These are phyloP conservation scores for Scaptomyza graminum DNA, from an alignment of 1,140 invertebrate genomes.

Conservation along the genomic window DNA sequence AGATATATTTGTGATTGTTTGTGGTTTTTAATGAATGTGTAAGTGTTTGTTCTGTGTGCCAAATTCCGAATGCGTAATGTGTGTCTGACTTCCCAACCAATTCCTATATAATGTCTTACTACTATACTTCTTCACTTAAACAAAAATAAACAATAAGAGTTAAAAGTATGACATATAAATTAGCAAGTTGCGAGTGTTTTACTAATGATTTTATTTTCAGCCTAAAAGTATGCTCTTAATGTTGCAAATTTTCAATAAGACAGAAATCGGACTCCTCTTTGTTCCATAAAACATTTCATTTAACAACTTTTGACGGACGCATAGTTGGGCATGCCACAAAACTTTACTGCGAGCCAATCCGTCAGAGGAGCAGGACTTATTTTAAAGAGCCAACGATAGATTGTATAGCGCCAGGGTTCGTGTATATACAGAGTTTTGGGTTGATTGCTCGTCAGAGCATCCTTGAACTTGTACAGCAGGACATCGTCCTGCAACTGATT, in stretches of 20 bases:
- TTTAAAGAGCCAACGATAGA: slow-evolving; percentile 85
- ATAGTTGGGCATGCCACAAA: slow-evolving; percentile 85
- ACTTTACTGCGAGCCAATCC: slow-evolving; percentile 85
- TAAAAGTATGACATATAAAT: no score
- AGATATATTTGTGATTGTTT: background rate
- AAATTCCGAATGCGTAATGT: slow-evolving; percentile 9
- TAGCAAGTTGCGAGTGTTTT: no score
- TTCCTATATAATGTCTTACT: slow-evolving; percentile 11
- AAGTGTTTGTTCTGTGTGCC: slow-evolving; percentile 13
- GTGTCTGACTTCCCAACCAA: background rate
- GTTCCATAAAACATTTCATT: no score
- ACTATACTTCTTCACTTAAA: slow-evolving; percentile 9
- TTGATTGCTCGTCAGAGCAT: slow-evolving; percentile 84
- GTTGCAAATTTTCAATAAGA: background rate
- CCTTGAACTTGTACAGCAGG: slow-evolving; percentile 85
- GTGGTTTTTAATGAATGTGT: background rate
- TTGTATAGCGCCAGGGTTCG: slow-evolving; percentile 84
- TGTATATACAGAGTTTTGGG: slow-evolving; percentile 85
- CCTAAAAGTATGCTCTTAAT: slow-evolving; percentile 1
- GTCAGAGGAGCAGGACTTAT: slow-evolving; percentile 84
- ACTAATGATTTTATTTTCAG: background rate
- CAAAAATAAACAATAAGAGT: slow-evolving; percentile 9
- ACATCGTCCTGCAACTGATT: slow-evolving; percentile 83
- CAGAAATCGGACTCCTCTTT: no score
- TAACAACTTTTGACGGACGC: slow-evolving; percentile 30